Evolutionary conservation across 1,140 invertebrate genomes (phyloP).

Genomic region (Pachyrhynchus sulphureomaculatus): DNA sequence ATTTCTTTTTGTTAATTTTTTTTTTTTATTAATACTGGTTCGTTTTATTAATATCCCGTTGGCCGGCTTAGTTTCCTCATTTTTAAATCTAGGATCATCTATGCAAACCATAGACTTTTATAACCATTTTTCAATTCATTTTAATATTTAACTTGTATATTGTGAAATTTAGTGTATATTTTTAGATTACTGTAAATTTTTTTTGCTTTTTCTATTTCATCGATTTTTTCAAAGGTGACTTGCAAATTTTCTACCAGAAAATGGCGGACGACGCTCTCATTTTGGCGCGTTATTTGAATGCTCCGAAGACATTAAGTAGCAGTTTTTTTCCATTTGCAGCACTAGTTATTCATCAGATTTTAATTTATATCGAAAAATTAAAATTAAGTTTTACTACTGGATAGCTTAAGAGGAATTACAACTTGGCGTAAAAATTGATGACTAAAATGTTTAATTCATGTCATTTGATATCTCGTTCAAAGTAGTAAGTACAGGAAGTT

Average conservation of each 20-base stretch:
- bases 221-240: conserved; percentile 15
- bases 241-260: conserved; percentile 40
- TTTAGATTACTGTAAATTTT: conserved; percentile 20
- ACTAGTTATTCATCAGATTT: no score
- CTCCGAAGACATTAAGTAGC: conserved; percentile 2
- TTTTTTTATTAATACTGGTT: conserved; percentile 6
- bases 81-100: conserved; percentile 42
- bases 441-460: not conserved
- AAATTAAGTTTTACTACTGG: no score
- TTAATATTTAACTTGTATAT: conserved; percentile 20
- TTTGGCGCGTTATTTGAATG: conserved; percentile 40
- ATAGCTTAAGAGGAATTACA: not conserved
- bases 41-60: not conserved
- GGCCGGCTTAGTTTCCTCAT: not conserved
- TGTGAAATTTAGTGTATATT: conserved; percentile 23
- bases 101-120: conserved; percentile 17
- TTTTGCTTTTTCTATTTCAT: conserved; percentile 19
- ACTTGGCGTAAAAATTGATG: not conserved
- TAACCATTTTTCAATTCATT: conserved; percentile 6
- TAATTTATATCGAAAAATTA: no score
- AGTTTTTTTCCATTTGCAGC: conserved; percentile 4
- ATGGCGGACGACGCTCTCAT: conserved; percentile 43
- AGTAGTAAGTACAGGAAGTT: conserved; percentile 20
- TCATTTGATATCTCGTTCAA: not conserved
- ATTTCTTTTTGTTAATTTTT: conserved; percentile 33